A percentile compares a stretch with the other conserved stretches of the same genome.
Evolutionary conservation across 2,113 vertebrate species (phyloP).

Genomic region (Erythrolamprus reginae): DNA sequence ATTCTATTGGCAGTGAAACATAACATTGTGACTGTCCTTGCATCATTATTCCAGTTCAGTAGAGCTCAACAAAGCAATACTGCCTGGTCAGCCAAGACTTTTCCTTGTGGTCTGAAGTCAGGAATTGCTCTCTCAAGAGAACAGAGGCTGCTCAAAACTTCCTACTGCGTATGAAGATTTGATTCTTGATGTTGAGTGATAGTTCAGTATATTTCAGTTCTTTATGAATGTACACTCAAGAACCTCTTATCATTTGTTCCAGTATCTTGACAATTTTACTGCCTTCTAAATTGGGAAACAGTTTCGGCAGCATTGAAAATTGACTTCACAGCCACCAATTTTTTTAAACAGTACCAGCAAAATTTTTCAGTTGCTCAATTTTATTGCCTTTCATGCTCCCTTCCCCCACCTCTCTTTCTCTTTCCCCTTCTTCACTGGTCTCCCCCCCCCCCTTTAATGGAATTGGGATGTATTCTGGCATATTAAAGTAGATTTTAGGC

Average conservation of each 20-base stretch:
- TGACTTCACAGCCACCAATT: background rate
- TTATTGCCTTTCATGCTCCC: background rate
- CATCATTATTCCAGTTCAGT: background rate
- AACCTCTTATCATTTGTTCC: background rate
- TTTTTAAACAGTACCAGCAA: background rate
- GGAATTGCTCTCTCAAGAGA: background rate
- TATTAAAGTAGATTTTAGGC: background rate
- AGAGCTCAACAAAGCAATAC: background rate
- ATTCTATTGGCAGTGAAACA: background rate
- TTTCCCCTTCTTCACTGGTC: accelerated
- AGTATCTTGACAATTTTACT: background rate
- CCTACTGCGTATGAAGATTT: background rate
- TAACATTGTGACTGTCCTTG: background rate
- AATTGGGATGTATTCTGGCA: background rate
- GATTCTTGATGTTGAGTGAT: background rate
- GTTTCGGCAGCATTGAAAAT: background rate
- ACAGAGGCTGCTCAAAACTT: background rate
- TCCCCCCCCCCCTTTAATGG: background rate
- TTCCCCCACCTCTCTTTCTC: accelerated
- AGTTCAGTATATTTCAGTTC: background rate
- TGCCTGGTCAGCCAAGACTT: background rate
- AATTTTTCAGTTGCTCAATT: background rate
- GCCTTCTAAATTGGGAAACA: background rate
- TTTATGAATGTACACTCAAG: background rate
- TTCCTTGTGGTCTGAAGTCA: background rate